phyloP scores from a whole-genome alignment of 2,888 invertebrate species.

The Cryptosula pallasiana region DNA sequence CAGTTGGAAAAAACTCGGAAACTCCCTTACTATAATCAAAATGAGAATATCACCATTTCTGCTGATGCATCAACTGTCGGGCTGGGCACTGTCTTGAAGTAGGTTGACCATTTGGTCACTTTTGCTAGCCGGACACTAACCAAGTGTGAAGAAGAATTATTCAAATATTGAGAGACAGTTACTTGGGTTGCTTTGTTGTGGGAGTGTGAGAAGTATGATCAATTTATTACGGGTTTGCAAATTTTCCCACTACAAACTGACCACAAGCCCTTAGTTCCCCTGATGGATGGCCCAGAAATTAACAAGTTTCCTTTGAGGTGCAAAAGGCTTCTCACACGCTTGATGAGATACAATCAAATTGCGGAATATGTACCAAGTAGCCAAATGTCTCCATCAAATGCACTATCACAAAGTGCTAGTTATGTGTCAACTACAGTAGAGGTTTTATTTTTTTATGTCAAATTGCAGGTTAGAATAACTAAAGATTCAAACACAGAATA shows the following conservation, averaged over 20 bases:
- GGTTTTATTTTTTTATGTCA: background rate
- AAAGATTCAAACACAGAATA: background rate
- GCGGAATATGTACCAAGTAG: background rate
- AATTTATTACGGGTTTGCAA: background rate
- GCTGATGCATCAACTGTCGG: slow-evolving; percentile 8
- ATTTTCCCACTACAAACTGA: background rate
- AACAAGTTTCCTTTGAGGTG: background rate
- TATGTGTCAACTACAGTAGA: background rate
- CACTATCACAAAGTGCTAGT: background rate
- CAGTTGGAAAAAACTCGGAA: background rate
- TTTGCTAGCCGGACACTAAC: background rate
- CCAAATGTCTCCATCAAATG: background rate
- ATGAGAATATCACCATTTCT: background rate
- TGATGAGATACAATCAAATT: slow-evolving; percentile 4
- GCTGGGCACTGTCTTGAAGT: background rate
- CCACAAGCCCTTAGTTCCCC: background rate
- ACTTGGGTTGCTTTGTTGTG: background rate
- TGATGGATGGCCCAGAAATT: background rate
- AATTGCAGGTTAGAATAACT: background rate
- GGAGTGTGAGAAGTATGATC: slow-evolving; percentile 10
- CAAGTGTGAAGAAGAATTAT: background rate
- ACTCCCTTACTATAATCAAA: background rate
- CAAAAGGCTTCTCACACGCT: background rate
- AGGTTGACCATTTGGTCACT: background rate
- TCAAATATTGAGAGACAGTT: background rate